Conservation (phyloP, 2,888 invertebrate species). For the Conus canariensis region DNA sequence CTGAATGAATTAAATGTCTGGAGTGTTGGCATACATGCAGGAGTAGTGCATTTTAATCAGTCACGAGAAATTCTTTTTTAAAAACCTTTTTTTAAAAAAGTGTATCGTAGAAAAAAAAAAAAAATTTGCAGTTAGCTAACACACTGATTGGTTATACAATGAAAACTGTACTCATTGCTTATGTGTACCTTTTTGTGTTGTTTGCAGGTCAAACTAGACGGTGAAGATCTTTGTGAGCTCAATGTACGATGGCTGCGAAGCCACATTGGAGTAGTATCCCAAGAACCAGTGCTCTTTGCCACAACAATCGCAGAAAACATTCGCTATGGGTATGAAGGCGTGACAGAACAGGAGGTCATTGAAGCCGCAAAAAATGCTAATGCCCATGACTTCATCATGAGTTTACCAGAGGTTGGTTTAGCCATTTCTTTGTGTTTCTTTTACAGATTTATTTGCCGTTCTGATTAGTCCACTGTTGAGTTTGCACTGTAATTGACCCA, state of each 20-base stretch:
- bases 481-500: too few relatives aligned
- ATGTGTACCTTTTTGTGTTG: background rate
- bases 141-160: too few relatives aligned
- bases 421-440: background rate
- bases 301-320: conserved; percentile 81
- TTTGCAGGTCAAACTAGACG: conserved; percentile 77
- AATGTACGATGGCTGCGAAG: conserved; percentile 80
- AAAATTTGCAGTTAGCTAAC: too few relatives aligned
- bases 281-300: conserved; percentile 84
- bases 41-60: too few relatives aligned
- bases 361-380: conserved; percentile 76
- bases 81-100: too few relatives aligned
- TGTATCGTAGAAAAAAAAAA: too few relatives aligned
- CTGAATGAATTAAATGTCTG: too few relatives aligned
- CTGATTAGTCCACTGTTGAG: background rate
- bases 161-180: too few relatives aligned
- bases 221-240: conserved; percentile 78
- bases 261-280: conserved; percentile 78
- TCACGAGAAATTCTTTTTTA: too few relatives aligned
- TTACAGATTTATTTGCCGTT: background rate
- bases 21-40: too few relatives aligned
- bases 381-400: conserved; percentile 76
- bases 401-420: conserved; percentile 62
- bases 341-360: conserved; percentile 71
- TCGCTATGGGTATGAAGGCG: conserved; percentile 77